Base-by-base conservation (phyloP, 2,113 vertebrate species). In the Choloepus hoffmanni region DNA sequence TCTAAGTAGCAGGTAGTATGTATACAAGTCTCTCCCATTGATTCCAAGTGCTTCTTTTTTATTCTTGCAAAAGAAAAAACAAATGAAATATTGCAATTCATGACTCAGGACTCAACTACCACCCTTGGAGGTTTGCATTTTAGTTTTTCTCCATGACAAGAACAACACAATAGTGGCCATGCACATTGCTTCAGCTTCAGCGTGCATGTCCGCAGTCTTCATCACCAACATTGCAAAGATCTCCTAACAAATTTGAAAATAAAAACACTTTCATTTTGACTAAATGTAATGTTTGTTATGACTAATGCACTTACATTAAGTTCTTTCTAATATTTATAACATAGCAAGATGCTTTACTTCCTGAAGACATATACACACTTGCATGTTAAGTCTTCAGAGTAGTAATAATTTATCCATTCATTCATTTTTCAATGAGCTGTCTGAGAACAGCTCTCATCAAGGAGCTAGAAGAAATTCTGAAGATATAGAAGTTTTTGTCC, bases 381-480 rank as follows among this genome's bases (percentile, higher is more conserved):
- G 10, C 55, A 40, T 90, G 58, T n/a, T 85, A 40, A 58, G 45
- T 88, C n/a, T 87, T 72, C 24, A 18, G n/a, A 73, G 24, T 81
- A 77, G 67, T 62, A 90, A 28, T 70, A 24, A 89, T 85, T 65
- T 23, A 28, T 83, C n/a, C 8, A 48, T 68, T 40, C 28, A 48
- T 76, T 70, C 26, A 55, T 70, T 94, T 26, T 90, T 82, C 62
- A 70, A 72, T 62, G 62, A 67, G 30, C 33, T 43, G 48, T 55
- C 24, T 50, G 58, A 96, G n/a, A 94, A 1, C 2, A 92, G 36
- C 33, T 85, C 65, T 77, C 48, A 72, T 24, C 23, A 88, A 50
- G 16, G 23, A 88, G 36, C 40, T 89, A 85, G 43, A 91, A 30
- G 24, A 70, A 90, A 92, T 88, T 85, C 67, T 62, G 89, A 90